Base-by-base conservation (phyloP, 1,140 invertebrate genomes). In the Drosophila dunni region DNA sequence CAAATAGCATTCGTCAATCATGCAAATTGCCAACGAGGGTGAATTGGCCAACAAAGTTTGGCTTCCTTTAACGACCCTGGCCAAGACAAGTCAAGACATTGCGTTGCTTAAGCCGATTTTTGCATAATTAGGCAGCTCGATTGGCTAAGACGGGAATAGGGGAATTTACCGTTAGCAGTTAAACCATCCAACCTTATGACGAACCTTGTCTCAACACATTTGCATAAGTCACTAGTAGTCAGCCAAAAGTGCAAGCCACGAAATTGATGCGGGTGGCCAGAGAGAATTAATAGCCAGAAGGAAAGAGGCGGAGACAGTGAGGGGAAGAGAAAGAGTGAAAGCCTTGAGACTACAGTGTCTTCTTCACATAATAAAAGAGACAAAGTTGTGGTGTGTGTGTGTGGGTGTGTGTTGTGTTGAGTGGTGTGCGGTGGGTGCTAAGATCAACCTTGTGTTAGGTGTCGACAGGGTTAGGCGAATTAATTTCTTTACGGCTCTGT, bases 381-480 rank as follows among this genome's bases (percentile, higher is more conserved):
- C 10, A 61, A 48, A 17, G 17, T 15, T 46, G 53, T 71, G 33
- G 57, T 40, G 24, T 67, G 33, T 63, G 2, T 40, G n/a, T 61
- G 15, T 38, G 11, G 10, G 15, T 51, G 46, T 38, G 13, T 48
- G 10, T 7, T 51, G 33, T 40, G 6, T 38, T 0, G 9, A 24
- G 36, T 46, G 60, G 44, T 46, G 38, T 34, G 51, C 24, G 13
- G 38, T 54, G 53, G 63, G 65, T 34, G 33, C 36, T 8, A 50
- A 50, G 58, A 44, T 72, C 56, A 72, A 57, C 70, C 70, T 73
- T 73, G 76, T 77, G 75, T 81, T 78, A 86, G 82, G 82, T 86
- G 82, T 86, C 82, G 83, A 83, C 79, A 83, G 82, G 82, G 82
- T 86, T 86, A 88, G 86, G 79, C 82, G 83, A 86, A 86, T 86